These are phyloP conservation scores for Cuniculus paca DNA, from an alignment of 2,797 vertebrate genomes.

Conservation along the genomic window DNA sequence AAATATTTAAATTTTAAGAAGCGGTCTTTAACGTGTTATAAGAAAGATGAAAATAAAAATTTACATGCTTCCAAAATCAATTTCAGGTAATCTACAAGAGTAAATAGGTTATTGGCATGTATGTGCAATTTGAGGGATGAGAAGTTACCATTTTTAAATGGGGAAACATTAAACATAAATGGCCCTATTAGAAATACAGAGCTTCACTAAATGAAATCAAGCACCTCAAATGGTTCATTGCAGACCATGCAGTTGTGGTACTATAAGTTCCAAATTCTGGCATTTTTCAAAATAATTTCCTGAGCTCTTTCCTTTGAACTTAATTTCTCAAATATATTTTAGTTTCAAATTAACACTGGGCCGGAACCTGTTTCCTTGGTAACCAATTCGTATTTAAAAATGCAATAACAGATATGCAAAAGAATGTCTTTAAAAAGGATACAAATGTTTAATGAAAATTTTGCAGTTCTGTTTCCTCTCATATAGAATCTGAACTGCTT, in stretches of 20 bases:
- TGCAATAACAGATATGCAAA: slow-evolving; percentile 87
- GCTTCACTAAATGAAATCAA: slow-evolving; percentile 78
- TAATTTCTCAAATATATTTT: slow-evolving; percentile 91
- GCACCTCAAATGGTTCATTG: slow-evolving; percentile 81
- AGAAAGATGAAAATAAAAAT: slow-evolving; percentile 85
- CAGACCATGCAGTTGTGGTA: slow-evolving; percentile 77
- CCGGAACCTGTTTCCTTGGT: slow-evolving; percentile 98
- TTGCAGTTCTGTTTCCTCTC: slow-evolving; percentile 80
- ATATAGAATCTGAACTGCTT: slow-evolving; percentile 83
- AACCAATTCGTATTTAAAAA: slow-evolving; percentile 94
- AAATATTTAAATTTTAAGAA: slow-evolving; percentile 88
- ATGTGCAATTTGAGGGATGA: slow-evolving; percentile 70
- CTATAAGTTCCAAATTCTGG: slow-evolving; percentile 73
- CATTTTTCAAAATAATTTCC: slow-evolving; percentile 78
- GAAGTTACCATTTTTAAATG: slow-evolving; percentile 83
- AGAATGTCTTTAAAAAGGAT: slow-evolving; percentile 83
- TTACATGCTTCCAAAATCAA: slow-evolving; percentile 76
- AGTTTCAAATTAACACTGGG: slow-evolving; percentile 95
- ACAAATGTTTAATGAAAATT: slow-evolving; percentile 85
- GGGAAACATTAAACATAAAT: slow-evolving; percentile 79
- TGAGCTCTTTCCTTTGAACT: slow-evolving; percentile 85
- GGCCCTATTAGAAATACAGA: slow-evolving; percentile 84
- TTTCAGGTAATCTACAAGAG: slow-evolving; percentile 79
- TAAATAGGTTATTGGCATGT: slow-evolving; percentile 77
- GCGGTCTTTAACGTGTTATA: slow-evolving; percentile 85